Conservation (phyloP, 2,888 invertebrate species). For the Parnassius smintheus region DNA sequence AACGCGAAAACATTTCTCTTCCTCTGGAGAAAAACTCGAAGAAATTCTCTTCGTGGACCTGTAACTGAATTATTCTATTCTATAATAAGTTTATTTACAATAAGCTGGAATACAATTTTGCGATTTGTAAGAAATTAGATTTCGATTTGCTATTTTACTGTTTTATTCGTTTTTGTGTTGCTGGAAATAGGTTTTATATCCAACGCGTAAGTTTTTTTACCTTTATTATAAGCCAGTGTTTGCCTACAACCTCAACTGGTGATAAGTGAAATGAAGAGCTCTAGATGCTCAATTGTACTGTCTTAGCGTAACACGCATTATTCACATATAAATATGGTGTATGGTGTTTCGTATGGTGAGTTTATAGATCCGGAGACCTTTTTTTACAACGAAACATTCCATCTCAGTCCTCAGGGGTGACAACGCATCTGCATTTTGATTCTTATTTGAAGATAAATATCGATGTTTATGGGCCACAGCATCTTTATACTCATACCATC, state of each 20-base stretch:
- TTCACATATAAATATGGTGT: too few species aligned
- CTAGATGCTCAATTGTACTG: not conserved
- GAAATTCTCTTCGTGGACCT: slow-evolving; percentile 48
- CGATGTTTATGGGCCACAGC: too few species aligned
- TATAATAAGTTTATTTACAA: slow-evolving; percentile 76
- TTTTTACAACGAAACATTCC: too few species aligned
- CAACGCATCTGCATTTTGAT: too few species aligned
- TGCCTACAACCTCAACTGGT: too few species aligned
- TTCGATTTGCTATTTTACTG: slow-evolving; percentile 36
- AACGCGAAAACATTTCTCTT: slow-evolving; percentile 51
- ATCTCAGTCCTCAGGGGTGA: too few species aligned
- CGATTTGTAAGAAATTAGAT: slow-evolving; percentile 38
- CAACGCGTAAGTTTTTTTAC: not conserved
- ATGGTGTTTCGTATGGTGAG: too few species aligned
- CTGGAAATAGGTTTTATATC: not conserved
- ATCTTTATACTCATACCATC: too few species aligned
- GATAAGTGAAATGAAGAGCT: not conserved
- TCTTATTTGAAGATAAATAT: too few species aligned
- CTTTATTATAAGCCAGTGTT: too few species aligned
- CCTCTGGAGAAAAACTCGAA: slow-evolving; percentile 42
- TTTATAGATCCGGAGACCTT: too few species aligned
- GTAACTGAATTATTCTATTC: slow-evolving; percentile 74
- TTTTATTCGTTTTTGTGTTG: slow-evolving; percentile 3
- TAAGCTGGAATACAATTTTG: slow-evolving; percentile 52
- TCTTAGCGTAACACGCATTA: too few species aligned